A percentile compares a stretch with the other conserved stretches of the same genome.
Evolutionary conservation across 2,888 invertebrate genomes (phyloP).

Genomic region (Brachyptera putata): DNA sequence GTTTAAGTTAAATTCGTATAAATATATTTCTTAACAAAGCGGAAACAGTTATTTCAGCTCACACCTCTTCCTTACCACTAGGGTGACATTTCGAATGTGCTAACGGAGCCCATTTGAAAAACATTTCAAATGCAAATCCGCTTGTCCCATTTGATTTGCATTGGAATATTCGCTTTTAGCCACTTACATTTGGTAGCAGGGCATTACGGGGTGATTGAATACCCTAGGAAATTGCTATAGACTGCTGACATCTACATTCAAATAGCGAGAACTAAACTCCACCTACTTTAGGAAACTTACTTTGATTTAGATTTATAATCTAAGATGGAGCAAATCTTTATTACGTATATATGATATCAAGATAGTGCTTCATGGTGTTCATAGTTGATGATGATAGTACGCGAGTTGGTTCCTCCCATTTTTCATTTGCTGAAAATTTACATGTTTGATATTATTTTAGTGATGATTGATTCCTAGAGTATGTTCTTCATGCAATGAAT

Average conservation of each 20-base stretch:
- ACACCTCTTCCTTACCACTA: slow-evolving; percentile 16
- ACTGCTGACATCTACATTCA: slow-evolving; percentile 10
- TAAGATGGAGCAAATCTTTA: slow-evolving; percentile 16
- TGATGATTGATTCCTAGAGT: no score
- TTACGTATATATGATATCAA: no score
- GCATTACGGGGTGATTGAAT: slow-evolving; percentile 11
- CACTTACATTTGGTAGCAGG: background rate
- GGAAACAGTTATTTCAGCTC: slow-evolving; percentile 16
- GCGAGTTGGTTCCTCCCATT: no score
- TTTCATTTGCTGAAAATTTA: no score
- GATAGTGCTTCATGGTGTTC: no score
- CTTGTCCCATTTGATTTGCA: slow-evolving; percentile 32
- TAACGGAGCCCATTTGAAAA: slow-evolving; percentile 31
- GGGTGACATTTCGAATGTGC: slow-evolving; percentile 30
- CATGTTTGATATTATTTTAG: no score
- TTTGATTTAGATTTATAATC: slow-evolving; percentile 1
- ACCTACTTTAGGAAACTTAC: background rate
- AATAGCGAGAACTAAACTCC: background rate
- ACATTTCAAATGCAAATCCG: slow-evolving; percentile 33
- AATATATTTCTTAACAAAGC: background rate
- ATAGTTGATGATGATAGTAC: no score
- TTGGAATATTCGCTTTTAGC: slow-evolving; percentile 26
- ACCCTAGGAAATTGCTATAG: slow-evolving; percentile 13
- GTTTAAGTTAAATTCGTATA: slow-evolving; percentile 13
- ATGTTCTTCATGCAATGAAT: no score